Percentiles rank a stretch among this genome's conserved stretches.
Conservation (phyloP, 2,113 vertebrate species). For the Sylvietta virens region DNA sequence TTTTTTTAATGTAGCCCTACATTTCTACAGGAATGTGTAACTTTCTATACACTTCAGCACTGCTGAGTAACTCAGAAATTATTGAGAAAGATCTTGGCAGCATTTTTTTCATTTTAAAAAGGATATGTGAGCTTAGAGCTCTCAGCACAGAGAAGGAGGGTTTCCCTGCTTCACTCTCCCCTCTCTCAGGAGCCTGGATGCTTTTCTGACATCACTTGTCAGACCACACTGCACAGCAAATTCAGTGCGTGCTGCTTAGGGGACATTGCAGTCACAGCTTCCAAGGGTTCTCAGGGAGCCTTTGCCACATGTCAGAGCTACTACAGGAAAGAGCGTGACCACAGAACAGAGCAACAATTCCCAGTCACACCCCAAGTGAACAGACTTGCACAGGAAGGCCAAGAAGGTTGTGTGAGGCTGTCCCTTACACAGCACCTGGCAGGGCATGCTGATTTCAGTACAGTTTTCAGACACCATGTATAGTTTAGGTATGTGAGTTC, state of each 20-base stretch:
- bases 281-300: background rate
- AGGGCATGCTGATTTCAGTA: too few species aligned
- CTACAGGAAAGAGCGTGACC: background rate
- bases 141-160: accelerated
- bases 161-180: background rate
- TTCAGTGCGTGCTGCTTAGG: background rate
- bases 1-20: background rate
- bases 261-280: background rate
- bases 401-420: background rate
- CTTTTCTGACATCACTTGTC: background rate
- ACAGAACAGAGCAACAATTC: background rate
- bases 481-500: background rate
- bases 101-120: background rate
- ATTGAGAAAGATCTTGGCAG: background rate
- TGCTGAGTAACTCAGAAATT: background rate
- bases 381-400: background rate
- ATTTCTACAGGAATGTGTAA: background rate
- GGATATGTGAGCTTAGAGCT: background rate
- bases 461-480: background rate
- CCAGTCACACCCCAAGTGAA: background rate
- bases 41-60: background rate
- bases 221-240: background rate
- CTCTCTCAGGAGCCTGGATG: background rate
- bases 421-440: background rate
- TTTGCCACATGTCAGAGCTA: background rate